phyloP scores from a whole-genome alignment of 2,797 vertebrate genomes.

The Dipus sagitta region DNA sequence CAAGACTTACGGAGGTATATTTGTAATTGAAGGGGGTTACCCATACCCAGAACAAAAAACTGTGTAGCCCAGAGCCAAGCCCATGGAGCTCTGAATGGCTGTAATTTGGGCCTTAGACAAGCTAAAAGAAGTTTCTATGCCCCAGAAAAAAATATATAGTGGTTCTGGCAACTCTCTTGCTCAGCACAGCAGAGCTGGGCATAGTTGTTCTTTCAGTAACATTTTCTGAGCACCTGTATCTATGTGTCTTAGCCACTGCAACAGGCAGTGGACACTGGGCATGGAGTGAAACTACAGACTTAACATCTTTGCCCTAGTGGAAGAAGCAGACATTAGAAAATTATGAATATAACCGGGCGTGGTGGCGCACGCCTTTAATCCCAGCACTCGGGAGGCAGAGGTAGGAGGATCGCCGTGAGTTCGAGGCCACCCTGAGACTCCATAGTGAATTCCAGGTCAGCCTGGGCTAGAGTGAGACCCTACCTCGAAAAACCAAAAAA shows the following conservation, averaged over 20 bases:
- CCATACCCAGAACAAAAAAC: not conserved
- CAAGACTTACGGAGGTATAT: not conserved
- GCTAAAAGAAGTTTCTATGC: not conserved
- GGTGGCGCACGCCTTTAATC: no score
- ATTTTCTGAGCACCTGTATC: slow-evolving; percentile 21
- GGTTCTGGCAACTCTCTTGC: slow-evolving; percentile 8
- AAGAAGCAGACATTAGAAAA: slow-evolving; percentile 42
- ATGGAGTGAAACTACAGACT: slow-evolving; percentile 34
- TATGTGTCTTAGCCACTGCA: not conserved
- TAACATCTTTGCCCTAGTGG: not conserved
- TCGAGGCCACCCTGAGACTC: no score
- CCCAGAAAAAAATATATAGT: slow-evolving; percentile 27
- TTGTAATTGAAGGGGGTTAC: not conserved
- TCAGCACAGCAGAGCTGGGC: not conserved
- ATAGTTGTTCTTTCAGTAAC: not conserved
- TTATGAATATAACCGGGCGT: not conserved
- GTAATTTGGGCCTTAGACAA: slow-evolving; percentile 11
- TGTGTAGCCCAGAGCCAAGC: not conserved
- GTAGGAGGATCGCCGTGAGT: no score
- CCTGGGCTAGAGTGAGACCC: no score
- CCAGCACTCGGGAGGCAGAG: no score
- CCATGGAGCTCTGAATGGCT: not conserved
- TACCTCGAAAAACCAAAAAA: no score
- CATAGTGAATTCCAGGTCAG: no score
- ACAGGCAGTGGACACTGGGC: not conserved